A percentile compares a stretch with the other conserved stretches of the same genome.
phyloP scores from a whole-genome alignment of 1,140 invertebrate species.

The Charaxes varanes region DNA sequence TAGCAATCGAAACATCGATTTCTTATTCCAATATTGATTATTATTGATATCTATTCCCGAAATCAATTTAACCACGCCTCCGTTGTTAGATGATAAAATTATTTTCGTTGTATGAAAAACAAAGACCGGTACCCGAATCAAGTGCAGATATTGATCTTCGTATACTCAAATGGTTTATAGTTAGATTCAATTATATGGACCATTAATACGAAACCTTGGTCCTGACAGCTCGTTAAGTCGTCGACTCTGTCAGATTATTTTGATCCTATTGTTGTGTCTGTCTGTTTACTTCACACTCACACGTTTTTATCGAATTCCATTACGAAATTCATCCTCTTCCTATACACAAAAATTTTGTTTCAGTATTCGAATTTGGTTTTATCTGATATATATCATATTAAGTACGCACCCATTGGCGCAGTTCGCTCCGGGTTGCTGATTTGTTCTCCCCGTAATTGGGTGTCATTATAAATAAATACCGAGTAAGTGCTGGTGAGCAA shows the following conservation, averaged over 20 bases:
- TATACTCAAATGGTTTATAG: slow-evolving; percentile 4
- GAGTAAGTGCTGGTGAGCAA: too few species aligned
- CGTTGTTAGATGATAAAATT: too few species aligned
- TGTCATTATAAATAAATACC: too few species aligned
- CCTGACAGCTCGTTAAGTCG: slow-evolving; percentile 46
- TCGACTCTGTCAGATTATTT: slow-evolving; percentile 46
- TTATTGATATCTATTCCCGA: too few species aligned
- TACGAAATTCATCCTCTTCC: slow-evolving; percentile 12
- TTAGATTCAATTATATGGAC: slow-evolving; percentile 1
- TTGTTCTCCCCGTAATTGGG: too few species aligned
- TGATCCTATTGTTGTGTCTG: slow-evolving; percentile 39
- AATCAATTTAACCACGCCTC: too few species aligned
- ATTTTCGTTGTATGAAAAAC: slow-evolving; percentile 5
- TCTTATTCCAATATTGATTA: too few species aligned
- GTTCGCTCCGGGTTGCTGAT: too few species aligned
- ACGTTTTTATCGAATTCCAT: slow-evolving; percentile 18
- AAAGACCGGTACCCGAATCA: slow-evolving; percentile 3
- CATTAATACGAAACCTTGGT: slow-evolving; percentile 30
- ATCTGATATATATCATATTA: too few species aligned
- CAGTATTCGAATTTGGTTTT: not conserved
- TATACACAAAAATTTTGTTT: slow-evolving; percentile 1
- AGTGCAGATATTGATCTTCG: slow-evolving; percentile 4
- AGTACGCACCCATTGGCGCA: too few species aligned
- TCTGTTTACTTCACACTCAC: slow-evolving; percentile 27
- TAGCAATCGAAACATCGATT: too few species aligned